Evolutionary conservation across 2,888 invertebrate genomes (phyloP), one percentile per base, ranked within the genome.

Genomic region (Patella depressa): DNA sequence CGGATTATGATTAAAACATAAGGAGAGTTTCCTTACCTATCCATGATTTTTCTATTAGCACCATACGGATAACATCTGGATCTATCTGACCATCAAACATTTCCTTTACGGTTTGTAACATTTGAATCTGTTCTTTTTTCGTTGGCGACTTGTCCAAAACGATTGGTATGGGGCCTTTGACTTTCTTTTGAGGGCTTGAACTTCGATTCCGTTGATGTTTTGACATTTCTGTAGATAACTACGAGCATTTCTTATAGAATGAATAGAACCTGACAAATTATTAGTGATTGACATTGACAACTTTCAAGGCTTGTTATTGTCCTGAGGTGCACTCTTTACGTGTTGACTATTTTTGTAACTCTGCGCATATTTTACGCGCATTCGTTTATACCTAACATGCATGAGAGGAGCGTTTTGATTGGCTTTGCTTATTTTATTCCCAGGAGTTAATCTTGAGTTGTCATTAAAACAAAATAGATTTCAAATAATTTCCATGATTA

Each of bases 51-150:
- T 89, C 88, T 19, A 84, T 79, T 54, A 89, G 81, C 29, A 90
- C 83, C 80, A 89, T 83, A 53, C 84, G 78, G 17, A 90, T 86
- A 54, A 90, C 88, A 71, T 89, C 89, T 53, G 83, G 80, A 53
- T 90, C 90, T 29, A 90, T 72, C 77, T 83, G 81, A 17, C 83
- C 85, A 15, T 81, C 76, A 82, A 90, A 90, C 84, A 89, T 89
- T 65, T 89, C 89, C 78, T 87, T 85, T 19, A 90, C 79, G 53
- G 82, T 76, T 72, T 83, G 81, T 45, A 88, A 81, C 2, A 80
- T 78, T 17, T 79, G 72, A 15, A 72, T 75, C 59, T 57, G 72
- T 29, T 72, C 70, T 34, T 75, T 74, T 73, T 80, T 70, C 24
- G 65, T 73, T 69, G 77, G 73, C 69, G 17, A 14, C 59, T 69